phyloP scores from a whole-genome alignment of 2,797 vertebrate genomes.

The Ciconia nigra region DNA sequence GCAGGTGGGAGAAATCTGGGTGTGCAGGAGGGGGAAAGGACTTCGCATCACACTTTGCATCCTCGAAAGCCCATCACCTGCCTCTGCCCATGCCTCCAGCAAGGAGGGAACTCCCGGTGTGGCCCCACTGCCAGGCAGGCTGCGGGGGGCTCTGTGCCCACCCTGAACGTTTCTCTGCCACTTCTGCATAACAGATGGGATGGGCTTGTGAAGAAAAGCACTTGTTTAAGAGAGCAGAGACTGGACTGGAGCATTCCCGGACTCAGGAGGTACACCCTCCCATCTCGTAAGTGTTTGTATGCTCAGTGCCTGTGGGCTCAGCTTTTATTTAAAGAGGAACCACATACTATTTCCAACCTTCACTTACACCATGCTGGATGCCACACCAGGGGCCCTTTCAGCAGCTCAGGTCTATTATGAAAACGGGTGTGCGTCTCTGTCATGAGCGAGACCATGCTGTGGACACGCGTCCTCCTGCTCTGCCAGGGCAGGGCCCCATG shows the following conservation, averaged over 20 bases:
- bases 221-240: neutral
- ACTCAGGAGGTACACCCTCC: neutral
- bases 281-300: neutral
- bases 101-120: neutral
- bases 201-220: neutral
- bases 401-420: neutral
- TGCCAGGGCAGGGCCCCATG: neutral
- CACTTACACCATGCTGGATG: neutral
- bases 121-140: neutral
- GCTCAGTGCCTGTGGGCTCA: neutral
- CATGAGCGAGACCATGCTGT: rapidly evolving
- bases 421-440: neutral
- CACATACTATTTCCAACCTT: neutral
- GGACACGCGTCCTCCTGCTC: rapidly evolving
- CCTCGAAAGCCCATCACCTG: neutral
- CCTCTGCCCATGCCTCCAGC: neutral
- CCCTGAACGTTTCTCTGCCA: neutral
- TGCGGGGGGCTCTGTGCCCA: neutral
- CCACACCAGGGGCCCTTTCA: neutral
- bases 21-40: neutral
- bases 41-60: neutral
- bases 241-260: neutral
- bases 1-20: conserved; percentile 19
- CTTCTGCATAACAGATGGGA: neutral
- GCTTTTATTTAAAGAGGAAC: conserved; percentile 13